Evolutionary conservation across 1,140 invertebrate genomes (phyloP), one percentile per base, ranked within the genome.

Genomic region (Anoplolepis gracilipes): DNA sequence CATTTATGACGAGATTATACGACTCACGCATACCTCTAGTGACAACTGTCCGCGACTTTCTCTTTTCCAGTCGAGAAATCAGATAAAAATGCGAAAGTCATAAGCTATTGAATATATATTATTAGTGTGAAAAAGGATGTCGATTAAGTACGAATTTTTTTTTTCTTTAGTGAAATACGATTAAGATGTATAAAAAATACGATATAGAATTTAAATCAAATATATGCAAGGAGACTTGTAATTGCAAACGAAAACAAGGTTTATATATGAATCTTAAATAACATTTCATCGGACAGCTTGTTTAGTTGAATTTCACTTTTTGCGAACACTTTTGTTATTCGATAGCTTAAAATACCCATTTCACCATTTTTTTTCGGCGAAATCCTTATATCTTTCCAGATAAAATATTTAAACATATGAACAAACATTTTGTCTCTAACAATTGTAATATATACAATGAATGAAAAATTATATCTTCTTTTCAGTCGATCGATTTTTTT

Each of bases 41-140:
- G 69, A 39, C 42, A 65, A 78, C n/a, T 30, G 6, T 22, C 10
- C n/a, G 46, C 33, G 11, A 69, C 33, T 69, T 79, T 79, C 62
- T 69, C 77, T 55, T 69, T 79, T 69, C 64, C 33, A 55, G 16
- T 39, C 77, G 64, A 79, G 7, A 13, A 79, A 36, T 65, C 42
- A 22, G 19, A 33, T 28, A 39, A 69, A 69, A 79, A 67, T 79
- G n/a, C 46, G 39, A 61, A 42, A 39, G 42, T 69, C 33, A 16
- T 25, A 33, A 30, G 16, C 7, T 42, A 19, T 70, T 42, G 67
- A 79, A 79, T 65, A 65, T 22, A 79, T 65, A 65, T 22, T 46
- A 33, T 33, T 16, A 25, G 25, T 42, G 10, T 10, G n/a, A 46
- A 65, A 67, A 53, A 22, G 22, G 69, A 79, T 39, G 13, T 33